Conservation (phyloP, 2,797 vertebrate species). For the Paratrypauchen microcephalus region DNA sequence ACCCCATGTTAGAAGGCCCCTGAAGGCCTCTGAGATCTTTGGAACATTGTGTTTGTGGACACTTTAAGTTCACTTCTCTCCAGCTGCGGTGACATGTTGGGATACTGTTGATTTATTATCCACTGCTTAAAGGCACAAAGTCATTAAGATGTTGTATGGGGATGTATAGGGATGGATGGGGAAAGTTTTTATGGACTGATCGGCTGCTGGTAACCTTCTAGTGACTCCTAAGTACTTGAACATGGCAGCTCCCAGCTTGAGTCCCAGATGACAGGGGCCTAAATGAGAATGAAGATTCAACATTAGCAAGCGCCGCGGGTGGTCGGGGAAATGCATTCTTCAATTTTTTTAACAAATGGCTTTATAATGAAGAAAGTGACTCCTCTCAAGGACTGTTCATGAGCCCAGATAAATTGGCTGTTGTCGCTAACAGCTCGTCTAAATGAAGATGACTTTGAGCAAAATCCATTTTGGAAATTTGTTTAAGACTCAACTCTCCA, state of each 20-base stretch:
- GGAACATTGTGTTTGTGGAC: not conserved
- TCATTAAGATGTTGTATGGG: constrained; percentile 57
- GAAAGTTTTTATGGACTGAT: constrained; percentile 49
- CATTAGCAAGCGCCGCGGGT: constrained; percentile 18
- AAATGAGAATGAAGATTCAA: constrained; percentile 17
- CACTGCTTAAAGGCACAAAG: constrained; percentile 54
- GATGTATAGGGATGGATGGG: constrained; percentile 46
- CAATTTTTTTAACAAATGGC: constrained; percentile 9
- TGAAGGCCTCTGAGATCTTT: constrained; percentile 18
- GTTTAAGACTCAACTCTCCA: not conserved
- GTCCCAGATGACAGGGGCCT: constrained; percentile 10
- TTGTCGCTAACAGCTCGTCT: not conserved
- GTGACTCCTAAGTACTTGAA: constrained; percentile 43
- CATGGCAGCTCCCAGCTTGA: constrained; percentile 20
- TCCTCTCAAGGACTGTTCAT: constrained; percentile 13
- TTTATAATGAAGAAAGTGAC: constrained; percentile 16
- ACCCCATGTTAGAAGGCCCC: constrained; percentile 4
- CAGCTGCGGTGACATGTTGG: constrained; percentile 41
- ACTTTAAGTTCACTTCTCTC: constrained; percentile 29
- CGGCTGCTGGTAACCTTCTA: constrained; percentile 40
- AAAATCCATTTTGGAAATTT: not conserved
- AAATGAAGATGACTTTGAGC: constrained; percentile 16
- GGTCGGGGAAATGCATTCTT: constrained; percentile 6
- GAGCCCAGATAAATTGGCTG: not conserved
- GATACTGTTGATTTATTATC: constrained; percentile 68